Conservation (phyloP, 2,888 invertebrate species). For the Oscheius sp. region DNA sequence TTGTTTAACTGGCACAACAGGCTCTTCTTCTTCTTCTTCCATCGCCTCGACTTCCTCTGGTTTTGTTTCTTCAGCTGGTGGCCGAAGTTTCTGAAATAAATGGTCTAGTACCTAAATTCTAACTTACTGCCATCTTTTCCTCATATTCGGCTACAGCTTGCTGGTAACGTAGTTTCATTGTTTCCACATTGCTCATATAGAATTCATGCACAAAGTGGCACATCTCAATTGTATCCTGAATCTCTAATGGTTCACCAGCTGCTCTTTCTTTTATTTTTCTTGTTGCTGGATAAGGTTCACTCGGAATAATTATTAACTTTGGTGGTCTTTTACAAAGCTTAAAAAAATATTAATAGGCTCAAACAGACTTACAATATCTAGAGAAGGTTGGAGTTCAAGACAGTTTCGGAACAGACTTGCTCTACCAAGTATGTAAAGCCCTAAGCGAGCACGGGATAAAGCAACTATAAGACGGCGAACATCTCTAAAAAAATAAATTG, state of each 20-base stretch:
- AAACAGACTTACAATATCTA: slow-evolving; percentile 80
- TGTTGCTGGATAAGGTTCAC: slow-evolving; percentile 81
- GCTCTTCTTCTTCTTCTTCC: slow-evolving; percentile 29
- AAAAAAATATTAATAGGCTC: slow-evolving; percentile 73
- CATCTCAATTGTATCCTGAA: slow-evolving; percentile 91
- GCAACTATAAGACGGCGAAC: slow-evolving; percentile 95
- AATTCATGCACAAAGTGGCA: slow-evolving; percentile 91
- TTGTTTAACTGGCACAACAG: slow-evolving; percentile 6
- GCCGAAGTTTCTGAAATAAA: slow-evolving; percentile 1
- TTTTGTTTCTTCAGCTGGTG: slow-evolving; percentile 2
- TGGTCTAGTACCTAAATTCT: neutral
- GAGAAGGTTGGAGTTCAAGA: slow-evolving; percentile 93
- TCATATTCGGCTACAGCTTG: slow-evolving; percentile 38
- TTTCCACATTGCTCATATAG: slow-evolving; percentile 78
- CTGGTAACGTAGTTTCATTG: slow-evolving; percentile 53
- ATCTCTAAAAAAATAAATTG: slow-evolving; percentile 75
- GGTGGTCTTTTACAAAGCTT: slow-evolving; percentile 84
- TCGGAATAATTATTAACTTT: slow-evolving; percentile 81
- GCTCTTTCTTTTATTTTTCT: slow-evolving; percentile 72
- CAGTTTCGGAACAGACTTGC: slow-evolving; percentile 93
- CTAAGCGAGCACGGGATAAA: slow-evolving; percentile 94
- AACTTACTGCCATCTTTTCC: slow-evolving; percentile 35
- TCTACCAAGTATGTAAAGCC: slow-evolving; percentile 92
- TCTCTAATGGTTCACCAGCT: slow-evolving; percentile 74
- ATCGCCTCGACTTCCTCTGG: slow-evolving; percentile 12